These are phyloP conservation scores for Leptoclinus maculatus DNA, from an alignment of 2,797 vertebrate species.

Conservation along the genomic window DNA sequence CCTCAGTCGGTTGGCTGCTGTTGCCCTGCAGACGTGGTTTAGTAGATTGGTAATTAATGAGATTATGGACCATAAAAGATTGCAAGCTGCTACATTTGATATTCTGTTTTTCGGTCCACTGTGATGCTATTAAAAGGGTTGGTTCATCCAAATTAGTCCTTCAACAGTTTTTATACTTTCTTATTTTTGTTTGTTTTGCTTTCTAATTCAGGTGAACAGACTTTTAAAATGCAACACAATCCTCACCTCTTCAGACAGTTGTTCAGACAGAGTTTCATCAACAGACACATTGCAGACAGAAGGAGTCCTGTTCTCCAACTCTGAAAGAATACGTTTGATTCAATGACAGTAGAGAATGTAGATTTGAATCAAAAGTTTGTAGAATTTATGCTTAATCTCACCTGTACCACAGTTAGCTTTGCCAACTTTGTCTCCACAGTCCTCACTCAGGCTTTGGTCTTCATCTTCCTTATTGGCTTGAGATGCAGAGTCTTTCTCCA, in stretches of 20 bases:
- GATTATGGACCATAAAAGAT: neutral
- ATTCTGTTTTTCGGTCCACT: neutral
- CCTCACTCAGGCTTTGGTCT: neutral
- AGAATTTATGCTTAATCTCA: neutral
- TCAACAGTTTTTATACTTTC: neutral
- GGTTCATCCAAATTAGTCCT: neutral
- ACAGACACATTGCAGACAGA: conserved; percentile 1
- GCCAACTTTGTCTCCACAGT: neutral
- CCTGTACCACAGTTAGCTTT: neutral
- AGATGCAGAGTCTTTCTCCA: conserved; percentile 44
- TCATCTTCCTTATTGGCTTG: neutral
- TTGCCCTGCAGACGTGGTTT: conserved; percentile 9
- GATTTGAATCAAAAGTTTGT: neutral
- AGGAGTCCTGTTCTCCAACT: conserved; percentile 6
- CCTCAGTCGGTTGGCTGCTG: conserved; percentile 1
- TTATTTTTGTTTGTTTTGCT: no score
- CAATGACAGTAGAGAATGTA: neutral
- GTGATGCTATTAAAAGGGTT: neutral
- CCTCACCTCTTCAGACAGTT: conserved; percentile 40
- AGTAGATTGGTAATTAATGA: neutral
- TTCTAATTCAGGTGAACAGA: neutral
- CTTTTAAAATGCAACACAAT: neutral
- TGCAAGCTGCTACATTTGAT: neutral
- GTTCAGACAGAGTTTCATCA: conserved; percentile 1
- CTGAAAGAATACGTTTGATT: conserved; percentile 28